A percentile compares a stretch with the other conserved stretches of the same genome.
Conservation (phyloP, 2,888 invertebrate species). For the Oxytorus armatus region DNA sequence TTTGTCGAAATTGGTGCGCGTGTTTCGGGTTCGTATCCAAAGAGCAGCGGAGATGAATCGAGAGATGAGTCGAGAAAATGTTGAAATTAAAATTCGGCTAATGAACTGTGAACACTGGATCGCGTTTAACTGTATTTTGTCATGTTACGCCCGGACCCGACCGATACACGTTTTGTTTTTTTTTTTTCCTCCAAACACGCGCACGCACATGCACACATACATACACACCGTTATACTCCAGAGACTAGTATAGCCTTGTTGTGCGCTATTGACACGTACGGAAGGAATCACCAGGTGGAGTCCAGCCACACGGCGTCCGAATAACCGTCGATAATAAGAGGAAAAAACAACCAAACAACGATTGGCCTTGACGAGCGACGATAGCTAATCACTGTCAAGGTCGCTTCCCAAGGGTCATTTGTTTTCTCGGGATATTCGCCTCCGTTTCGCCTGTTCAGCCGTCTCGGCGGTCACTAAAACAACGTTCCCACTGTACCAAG, state of each 20-base stretch:
- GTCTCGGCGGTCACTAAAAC: conserved; percentile 84
- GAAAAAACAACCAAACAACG: conserved; percentile 77
- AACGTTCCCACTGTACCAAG: conserved; percentile 84
- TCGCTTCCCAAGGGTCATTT: conserved; percentile 88
- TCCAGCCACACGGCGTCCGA: conserved; percentile 83
- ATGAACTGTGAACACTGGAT: no score
- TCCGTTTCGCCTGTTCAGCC: conserved; percentile 85
- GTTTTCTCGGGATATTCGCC: conserved; percentile 90
- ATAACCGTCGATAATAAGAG: conserved; percentile 80
- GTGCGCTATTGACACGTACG: conserved; percentile 81
- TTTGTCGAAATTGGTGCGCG: conserved; percentile 9
- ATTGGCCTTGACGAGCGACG: conserved; percentile 83
- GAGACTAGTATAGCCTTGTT: conserved; percentile 78
- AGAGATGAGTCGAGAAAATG: no score
- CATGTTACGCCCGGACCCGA: not conserved
- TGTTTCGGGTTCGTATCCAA: not conserved
- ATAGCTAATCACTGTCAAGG: conserved; percentile 85
- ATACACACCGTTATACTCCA: conserved; percentile 63
- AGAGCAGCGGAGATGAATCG: not conserved
- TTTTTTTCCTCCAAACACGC: no score
- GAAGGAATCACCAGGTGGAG: conserved; percentile 82
- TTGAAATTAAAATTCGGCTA: no score
- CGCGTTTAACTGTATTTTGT: no score
- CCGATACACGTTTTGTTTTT: conserved; percentile 27
- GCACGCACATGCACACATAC: conserved; percentile 11